phyloP scores from a whole-genome alignment of 2,797 vertebrate species.

The Bufotes viridis region DNA sequence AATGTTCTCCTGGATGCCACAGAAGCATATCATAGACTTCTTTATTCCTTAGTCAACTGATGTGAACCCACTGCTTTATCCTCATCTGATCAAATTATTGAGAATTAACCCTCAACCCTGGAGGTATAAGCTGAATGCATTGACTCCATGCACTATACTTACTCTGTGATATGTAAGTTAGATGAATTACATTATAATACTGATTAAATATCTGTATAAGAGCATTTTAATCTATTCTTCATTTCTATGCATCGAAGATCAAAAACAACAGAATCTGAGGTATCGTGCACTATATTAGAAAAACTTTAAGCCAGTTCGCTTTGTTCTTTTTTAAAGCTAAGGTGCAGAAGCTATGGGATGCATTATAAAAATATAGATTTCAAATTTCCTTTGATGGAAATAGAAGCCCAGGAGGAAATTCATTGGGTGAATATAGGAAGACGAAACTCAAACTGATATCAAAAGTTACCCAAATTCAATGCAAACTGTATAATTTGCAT shows the following conservation, averaged over 20 bases:
- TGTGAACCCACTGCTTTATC: background rate
- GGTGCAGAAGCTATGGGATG: slow-evolving; percentile 2
- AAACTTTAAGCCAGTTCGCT: background rate
- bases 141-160: background rate
- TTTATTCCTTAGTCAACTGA: background rate
- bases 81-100: background rate
- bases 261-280: background rate
- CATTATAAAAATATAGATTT: slow-evolving; percentile 29
- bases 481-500: slow-evolving; percentile 34
- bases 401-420: slow-evolving; percentile 20
- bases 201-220: slow-evolving; percentile 9
- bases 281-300: background rate
- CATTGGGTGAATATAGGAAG: slow-evolving; percentile 1
- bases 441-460: slow-evolving; percentile 35
- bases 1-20: background rate
- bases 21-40: background rate
- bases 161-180: background rate
- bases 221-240: background rate
- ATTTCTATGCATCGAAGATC: slow-evolving; percentile 10
- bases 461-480: slow-evolving; percentile 39
- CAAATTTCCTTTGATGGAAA: slow-evolving; percentile 32
- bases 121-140: background rate
- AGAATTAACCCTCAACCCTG: background rate
- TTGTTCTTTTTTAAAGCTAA: slow-evolving; percentile 6
- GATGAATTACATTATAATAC: slow-evolving; percentile 9